These are phyloP conservation scores for Acrocephalus kingi DNA, from an alignment of 2,113 vertebrate species.

Conservation along the genomic window DNA sequence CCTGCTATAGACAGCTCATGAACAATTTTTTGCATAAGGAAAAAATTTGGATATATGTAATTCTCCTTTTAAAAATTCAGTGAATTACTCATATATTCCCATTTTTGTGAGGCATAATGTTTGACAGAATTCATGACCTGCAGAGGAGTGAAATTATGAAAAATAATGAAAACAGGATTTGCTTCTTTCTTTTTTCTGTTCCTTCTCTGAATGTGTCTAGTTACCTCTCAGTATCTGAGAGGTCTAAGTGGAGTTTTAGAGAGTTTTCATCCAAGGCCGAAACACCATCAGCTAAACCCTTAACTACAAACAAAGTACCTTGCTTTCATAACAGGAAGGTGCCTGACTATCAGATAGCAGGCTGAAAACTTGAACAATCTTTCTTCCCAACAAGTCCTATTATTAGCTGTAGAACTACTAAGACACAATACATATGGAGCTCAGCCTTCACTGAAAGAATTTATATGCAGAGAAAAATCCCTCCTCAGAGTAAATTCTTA, in stretches of 20 bases:
- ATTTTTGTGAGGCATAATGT: background rate
- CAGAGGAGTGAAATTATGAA: background rate
- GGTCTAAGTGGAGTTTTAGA: background rate
- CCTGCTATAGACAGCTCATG: background rate
- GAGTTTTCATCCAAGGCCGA: background rate
- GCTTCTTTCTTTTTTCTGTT: background rate
- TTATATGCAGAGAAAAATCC: background rate
- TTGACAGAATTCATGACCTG: background rate
- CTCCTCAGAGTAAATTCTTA: background rate
- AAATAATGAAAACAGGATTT: background rate
- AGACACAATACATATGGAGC: background rate
- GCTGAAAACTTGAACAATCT: background rate
- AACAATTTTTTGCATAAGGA: background rate
- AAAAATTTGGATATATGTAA: background rate
- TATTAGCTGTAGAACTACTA: background rate
- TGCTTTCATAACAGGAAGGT: background rate
- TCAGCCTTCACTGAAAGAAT: background rate
- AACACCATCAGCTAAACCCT: background rate
- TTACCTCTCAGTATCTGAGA: background rate
- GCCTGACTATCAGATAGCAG: background rate
- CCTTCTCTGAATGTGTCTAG: background rate
- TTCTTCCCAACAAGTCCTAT: rapidly evolving
- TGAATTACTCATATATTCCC: background rate
- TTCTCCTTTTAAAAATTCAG: background rate
- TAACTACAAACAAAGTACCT: background rate